Base-by-base conservation (phyloP, 2,888 invertebrate species). In the Pyrochroa serraticornis region DNA sequence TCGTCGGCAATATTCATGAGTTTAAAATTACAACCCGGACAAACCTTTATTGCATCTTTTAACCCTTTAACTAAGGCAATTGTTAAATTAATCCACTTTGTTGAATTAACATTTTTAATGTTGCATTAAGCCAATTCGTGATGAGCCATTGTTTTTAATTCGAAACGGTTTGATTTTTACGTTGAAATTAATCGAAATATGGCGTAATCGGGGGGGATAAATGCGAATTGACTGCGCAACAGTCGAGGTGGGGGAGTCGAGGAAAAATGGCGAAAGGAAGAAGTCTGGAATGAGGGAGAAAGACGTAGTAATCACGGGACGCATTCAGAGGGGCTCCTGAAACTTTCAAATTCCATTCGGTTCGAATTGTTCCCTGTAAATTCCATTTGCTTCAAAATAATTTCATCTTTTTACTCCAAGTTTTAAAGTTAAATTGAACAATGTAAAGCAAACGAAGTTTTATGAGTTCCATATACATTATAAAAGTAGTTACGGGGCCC, bases 311-410 rank as follows among this genome's bases (percentile, higher is more conserved):
- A 53, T 58, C 53, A 52, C 53, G 44, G 53, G 46, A 56, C 36
- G 46, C 46, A 41, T 46, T 53, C 41, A 7, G 35, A 34, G 7
- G 39, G 34, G 30, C 10, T 53, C 43, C 37, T 46, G 43, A 51
- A 58, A 58, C 51, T 58, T 53, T 36, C 48, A 48, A 58, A 46
- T 56, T 49, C 48, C 60, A 52, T 68, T 68, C 67, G 64, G 66
- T 70, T 70, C 66, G 66, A 62, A 70, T 70, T 67, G 69, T 68
- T 68, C 66, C 63, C 48, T 62, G 70, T 71, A 74, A 75, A 76
- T 75, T 75, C 73, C 75, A 71, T 77, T 76, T 74, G 74, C 74
- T 75, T 75, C 75, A 68, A 71, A 75, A 76, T 75, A 75, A 76
- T 76, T 76, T 71, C 71, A 70, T 72, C 71, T 74, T 71, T 71